phyloP scores from a whole-genome alignment of 2,113 vertebrate species.

The Climacteris rufus region DNA sequence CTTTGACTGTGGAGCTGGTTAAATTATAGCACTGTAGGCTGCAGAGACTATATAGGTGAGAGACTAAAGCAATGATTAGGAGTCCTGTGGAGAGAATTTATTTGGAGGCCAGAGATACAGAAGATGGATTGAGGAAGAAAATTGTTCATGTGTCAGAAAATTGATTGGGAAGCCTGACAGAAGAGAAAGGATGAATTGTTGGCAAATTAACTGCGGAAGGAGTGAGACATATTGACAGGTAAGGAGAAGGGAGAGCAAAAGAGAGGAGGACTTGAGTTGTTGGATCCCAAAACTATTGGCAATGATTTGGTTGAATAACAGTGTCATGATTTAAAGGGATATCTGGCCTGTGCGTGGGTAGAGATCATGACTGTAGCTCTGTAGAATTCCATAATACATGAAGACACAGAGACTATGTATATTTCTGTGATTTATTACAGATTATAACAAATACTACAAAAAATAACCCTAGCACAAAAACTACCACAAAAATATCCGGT shows the following conservation, averaged over 20 bases:
- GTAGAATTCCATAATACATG: background rate
- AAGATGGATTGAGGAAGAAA: background rate
- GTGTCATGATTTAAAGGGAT: background rate
- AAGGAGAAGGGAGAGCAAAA: background rate
- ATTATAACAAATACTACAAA: background rate
- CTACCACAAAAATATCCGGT: background rate
- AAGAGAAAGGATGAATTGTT: background rate
- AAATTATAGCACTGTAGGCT: background rate
- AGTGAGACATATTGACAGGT: background rate
- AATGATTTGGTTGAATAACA: background rate
- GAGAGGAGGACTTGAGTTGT: background rate
- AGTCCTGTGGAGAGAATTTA: background rate
- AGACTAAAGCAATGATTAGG: background rate
- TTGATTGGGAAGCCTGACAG: background rate
- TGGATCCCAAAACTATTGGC: background rate
- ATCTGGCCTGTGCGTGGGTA: rapidly evolving
- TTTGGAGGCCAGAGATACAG: background rate
- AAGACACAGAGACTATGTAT: background rate
- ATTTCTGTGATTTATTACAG: background rate
- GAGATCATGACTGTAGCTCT: background rate
- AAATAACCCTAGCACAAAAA: background rate
- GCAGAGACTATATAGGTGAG: background rate
- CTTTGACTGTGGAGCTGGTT: background rate
- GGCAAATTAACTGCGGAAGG: background rate
- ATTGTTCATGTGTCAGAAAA: background rate